Base-by-base conservation (phyloP, 2,113 vertebrate species). In the Patagioenas fasciata region DNA sequence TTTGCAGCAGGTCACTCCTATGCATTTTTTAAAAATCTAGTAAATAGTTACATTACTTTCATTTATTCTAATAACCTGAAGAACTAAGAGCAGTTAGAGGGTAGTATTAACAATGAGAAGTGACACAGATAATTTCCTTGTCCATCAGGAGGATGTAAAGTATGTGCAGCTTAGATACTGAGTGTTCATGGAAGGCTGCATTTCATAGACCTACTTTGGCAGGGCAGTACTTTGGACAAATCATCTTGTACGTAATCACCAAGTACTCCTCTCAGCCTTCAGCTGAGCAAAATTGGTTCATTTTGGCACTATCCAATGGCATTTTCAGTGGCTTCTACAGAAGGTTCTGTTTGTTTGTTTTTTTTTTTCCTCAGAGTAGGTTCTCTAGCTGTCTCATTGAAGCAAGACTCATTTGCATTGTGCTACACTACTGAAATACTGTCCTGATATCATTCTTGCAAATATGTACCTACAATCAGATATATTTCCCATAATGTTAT, bases 391-490 rank as follows among this genome's bases (percentile, higher is more conserved):
- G 14, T 58, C 15, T 75, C 9, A 31, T 72, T 31, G 60, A 80
- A 61, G 19, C 15, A 60, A 73, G 47, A 44, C 78, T 92, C 57
- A 44, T 31, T 74, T 94, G 44, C 48, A 42, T 91, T 74, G 38
- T 31, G 77, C 79, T 90, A 47, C 60, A 80, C 29, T 95, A 80
- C 67, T 60, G 60, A 86, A 64, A 44, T 53, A 80, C 32, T 34
- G 90, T 65, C 19, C 18, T 85, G 61, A 94, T 89, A 71, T 14
- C 16, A 36, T 66, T 57, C n/a, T 72, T 83, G 47, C 23, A 93
- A 93, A 96, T 67, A 70, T 38, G 40, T 79, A 91, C 95, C 95
- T 95, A 88, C 69, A 85, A 85, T 95, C 75, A 95, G 54, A 89
- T 96, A 74, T 78, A 70, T 91, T 95, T 94, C 97, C 36, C 23